Evolutionary conservation across 2,113 vertebrate species (phyloP), one percentile per base, ranked within the genome.

Genomic region (Atrichornis clamosus): DNA sequence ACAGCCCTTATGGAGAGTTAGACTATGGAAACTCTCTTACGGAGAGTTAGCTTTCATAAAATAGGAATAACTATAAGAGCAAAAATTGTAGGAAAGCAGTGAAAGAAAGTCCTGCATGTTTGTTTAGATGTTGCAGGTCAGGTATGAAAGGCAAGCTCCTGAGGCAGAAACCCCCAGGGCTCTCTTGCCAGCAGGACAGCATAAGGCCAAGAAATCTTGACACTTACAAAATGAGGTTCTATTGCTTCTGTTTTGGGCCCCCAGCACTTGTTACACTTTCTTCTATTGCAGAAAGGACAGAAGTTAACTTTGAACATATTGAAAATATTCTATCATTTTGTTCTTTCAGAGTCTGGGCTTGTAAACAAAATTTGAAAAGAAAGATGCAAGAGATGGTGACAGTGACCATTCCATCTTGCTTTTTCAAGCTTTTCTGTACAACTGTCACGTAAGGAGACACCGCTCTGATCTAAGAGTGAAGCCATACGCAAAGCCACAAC

Each of bases 381-480:
- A 76, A 67, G 26, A 20, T 50, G 50, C 6, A 10, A 70, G 64
- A 53, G 37, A 11, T 49, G 24, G 37, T 39, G 46, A 42, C 32
- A 64, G 22, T 17, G 42, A 44, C 65, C 1, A 1, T 69, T 69
- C 37, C 33, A 24, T 23, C 46, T 68, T 49, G 58, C 41, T 46
- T 72, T 78, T 56, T 44, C 44, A 76, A 63, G 67, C 20, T 74
- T 22, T 50, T 79, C 23, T 39, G 35, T 41, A 33, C 39, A 52
- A 5, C 4, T 9, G 3, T 35, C 16, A 14, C 0, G 0, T 27
- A 28, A 84, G 80, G 47, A 77, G 69, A 49, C 5, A 4, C 15
- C 24, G 24, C 28, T 74, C 37, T 84, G 26, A 24, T 50, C 22
- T 42, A 7, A 28, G 44, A 49, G 39, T 13, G 56, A 75, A 41